These are phyloP conservation scores for Macquaria australasica DNA, from an alignment of 2,113 vertebrate species.

Conservation along the genomic window DNA sequence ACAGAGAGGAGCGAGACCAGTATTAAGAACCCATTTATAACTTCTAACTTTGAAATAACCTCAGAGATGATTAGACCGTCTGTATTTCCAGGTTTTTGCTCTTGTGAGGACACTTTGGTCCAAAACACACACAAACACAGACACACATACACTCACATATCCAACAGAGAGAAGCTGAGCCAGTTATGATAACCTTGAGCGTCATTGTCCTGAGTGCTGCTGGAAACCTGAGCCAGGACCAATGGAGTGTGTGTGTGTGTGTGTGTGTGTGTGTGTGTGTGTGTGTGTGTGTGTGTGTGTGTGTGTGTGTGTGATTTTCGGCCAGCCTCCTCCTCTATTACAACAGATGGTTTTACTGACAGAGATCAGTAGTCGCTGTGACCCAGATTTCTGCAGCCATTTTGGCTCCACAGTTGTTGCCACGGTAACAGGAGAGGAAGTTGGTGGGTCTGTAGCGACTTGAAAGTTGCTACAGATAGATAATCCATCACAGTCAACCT, in stretches of 20 bases:
- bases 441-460: slow-evolving; percentile 6
- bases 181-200: slow-evolving; percentile 26
- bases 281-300: neutral
- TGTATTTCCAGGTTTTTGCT: neutral
- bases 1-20: neutral
- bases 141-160: slow-evolving; percentile 1
- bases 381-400: slow-evolving; percentile 65
- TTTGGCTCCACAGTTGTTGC: slow-evolving; percentile 47
- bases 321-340: slow-evolving; percentile 29
- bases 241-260: slow-evolving; percentile 9
- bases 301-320: neutral
- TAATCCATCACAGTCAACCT: slow-evolving; percentile 6
- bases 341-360: slow-evolving; percentile 69
- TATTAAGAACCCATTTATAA: neutral
- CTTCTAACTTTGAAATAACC: neutral
- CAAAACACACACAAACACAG: neutral
- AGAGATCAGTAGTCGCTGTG: slow-evolving; percentile 60
- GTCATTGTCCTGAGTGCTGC: slow-evolving; percentile 46
- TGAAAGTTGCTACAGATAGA: slow-evolving; percentile 33
- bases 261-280: slow-evolving; percentile 6
- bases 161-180: slow-evolving; percentile 13
- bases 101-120: neutral
- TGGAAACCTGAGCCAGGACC: slow-evolving; percentile 46
- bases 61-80: neutral
- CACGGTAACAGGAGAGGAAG: slow-evolving; percentile 46